Conservation (phyloP, 2,797 vertebrate species). For the Rousettus madagascariensis region DNA sequence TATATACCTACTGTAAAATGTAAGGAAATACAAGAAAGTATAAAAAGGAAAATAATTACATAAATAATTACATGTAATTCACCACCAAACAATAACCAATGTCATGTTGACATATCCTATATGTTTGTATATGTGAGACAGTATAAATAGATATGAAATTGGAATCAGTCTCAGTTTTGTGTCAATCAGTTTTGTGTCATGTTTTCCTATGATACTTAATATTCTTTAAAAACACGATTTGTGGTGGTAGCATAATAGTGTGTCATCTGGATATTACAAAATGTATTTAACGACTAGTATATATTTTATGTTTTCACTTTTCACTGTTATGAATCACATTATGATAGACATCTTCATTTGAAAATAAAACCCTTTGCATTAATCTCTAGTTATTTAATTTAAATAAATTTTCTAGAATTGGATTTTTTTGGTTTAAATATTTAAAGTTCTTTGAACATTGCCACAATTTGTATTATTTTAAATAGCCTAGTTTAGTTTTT, state of each 20-base stretch:
- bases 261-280: background rate
- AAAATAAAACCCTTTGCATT: background rate
- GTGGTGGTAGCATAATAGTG: background rate
- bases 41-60: constrained; percentile 23
- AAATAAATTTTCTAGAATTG: constrained; percentile 17
- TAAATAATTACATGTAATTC: background rate
- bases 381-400: constrained; percentile 53
- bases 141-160: constrained; percentile 4
- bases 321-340: background rate
- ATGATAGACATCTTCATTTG: background rate
- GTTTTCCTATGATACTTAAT: constrained; percentile 16
- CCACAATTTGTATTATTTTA: constrained; percentile 22
- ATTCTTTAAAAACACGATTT: constrained; percentile 16
- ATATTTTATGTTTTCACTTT: constrained; percentile 40
- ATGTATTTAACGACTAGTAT: background rate
- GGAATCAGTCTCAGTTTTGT: background rate
- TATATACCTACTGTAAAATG: background rate
- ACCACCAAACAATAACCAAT: background rate
- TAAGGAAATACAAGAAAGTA: background rate
- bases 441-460: background rate
- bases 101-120: background rate
- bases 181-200: background rate
- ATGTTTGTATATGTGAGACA: background rate
- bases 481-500: background rate
- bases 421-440: constrained; percentile 25